A percentile compares a stretch with the other conserved stretches of the same genome.
Conservation (phyloP, 2,113 vertebrate species). For the Chionomys nivalis region DNA sequence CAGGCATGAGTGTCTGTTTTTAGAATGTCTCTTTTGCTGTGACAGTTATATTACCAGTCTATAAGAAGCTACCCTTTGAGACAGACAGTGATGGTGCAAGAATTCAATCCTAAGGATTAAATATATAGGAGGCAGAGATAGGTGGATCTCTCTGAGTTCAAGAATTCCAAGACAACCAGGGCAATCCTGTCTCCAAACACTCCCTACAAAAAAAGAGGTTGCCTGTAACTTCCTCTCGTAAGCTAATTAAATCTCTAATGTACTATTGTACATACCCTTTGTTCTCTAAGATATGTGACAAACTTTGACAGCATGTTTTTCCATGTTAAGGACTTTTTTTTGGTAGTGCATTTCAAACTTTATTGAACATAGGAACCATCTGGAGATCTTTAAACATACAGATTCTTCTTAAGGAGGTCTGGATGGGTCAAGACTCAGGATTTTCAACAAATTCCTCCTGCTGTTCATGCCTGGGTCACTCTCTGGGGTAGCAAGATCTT, state of each 20-base stretch:
- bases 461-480: neutral
- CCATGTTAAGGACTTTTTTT: neutral
- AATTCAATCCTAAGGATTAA: neutral
- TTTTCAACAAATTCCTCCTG: neutral
- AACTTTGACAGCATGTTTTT: neutral
- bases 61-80: neutral
- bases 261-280: neutral
- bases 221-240: neutral
- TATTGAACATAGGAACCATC: neutral
- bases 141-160: neutral
- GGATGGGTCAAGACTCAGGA: neutral
- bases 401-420: neutral
- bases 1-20: neutral
- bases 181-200: neutral
- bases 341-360: neutral
- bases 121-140: neutral
- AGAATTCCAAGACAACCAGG: neutral
- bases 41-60: neutral
- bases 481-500: neutral
- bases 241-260: neutral
- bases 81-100: neutral
- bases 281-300: neutral
- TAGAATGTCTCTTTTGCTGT: neutral
- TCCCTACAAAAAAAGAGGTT: neutral
- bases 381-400: conserved; percentile 1